Base-by-base conservation (phyloP, 2,888 invertebrate genomes). In the Amaurobius ferox region DNA sequence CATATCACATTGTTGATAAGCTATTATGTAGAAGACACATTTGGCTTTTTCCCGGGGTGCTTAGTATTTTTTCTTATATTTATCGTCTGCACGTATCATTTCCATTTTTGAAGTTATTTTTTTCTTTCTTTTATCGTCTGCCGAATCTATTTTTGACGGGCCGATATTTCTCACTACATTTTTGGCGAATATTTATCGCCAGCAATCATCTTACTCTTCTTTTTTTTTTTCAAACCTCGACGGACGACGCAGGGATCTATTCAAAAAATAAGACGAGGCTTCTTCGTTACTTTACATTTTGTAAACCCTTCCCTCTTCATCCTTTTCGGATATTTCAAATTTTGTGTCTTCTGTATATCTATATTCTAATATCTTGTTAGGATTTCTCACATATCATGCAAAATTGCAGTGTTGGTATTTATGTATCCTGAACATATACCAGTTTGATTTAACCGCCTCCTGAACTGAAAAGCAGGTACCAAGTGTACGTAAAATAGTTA, bases 161-260 rank as follows among this genome's bases (percentile, higher is more conserved):
- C 44, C 44, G 44, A 44, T 44, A 44, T 44, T 44, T 44, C 16
- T 2, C 44, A 44, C 44, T 44, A 44, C 44, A 44, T 13, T 16
- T 44, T 44, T 44, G 44, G 16, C 44, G 44, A 44, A 13, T 44
- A 44, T 44, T 44, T 44, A 44, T 44, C 44, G 44, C 44, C 44
- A 44, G 44, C 44, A 44, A 16, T 44, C 44, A 44, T 44, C 16
- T 16, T 16, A 7, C 44, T 16, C 44, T 16, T 7, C 16, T 16
- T 35, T 35, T 35, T 35, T 35, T 35, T 44, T 5, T 16, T 44
- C 16, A 11, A 35, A 35, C 35, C n/a, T 7, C 35, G 35, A 7
- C 11, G 44, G 6, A 16, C 44, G 44, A 9, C 16, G 44, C 16
- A 16, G 16, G 16, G 44, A 44, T 44, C 44, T 44, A 44, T 44